These are phyloP conservation scores for Pantherophis alleghaniensis DNA, from an alignment of 2,797 vertebrate species.

Conservation along the genomic window DNA sequence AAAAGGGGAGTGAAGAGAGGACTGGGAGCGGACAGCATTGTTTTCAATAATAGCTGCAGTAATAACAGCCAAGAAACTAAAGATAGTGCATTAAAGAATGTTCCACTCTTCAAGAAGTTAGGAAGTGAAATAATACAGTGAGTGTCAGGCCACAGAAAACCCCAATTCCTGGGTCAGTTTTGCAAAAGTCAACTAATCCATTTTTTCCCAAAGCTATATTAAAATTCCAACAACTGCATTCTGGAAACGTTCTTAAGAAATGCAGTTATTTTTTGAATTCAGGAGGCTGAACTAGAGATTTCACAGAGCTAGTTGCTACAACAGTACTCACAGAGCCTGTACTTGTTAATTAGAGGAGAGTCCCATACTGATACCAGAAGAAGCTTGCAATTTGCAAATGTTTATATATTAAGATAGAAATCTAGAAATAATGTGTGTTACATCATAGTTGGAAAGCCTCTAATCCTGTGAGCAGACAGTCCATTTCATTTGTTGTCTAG, in stretches of 20 bases:
- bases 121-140: constrained; percentile 2
- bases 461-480: background rate
- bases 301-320: background rate
- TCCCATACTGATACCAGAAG: background rate
- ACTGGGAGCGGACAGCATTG: too few relatives aligned
- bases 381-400: background rate
- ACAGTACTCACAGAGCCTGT: background rate
- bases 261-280: background rate
- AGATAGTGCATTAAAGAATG: background rate
- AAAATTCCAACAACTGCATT: background rate
- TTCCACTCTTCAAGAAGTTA: background rate
- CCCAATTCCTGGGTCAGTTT: accelerated
- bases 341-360: background rate
- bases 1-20: background rate
- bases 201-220: background rate
- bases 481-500: background rate
- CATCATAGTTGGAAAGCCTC: background rate
- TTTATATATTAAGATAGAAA: background rate
- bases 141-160: background rate
- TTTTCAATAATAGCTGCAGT: constrained; percentile 2
- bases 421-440: background rate
- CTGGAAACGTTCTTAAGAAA: background rate
- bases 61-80: constrained; percentile 3
- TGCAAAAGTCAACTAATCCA: accelerated
- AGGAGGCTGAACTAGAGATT: background rate